Evolutionary conservation across 2,797 vertebrate species (phyloP).

Genomic region (Rhinella marina): DNA sequence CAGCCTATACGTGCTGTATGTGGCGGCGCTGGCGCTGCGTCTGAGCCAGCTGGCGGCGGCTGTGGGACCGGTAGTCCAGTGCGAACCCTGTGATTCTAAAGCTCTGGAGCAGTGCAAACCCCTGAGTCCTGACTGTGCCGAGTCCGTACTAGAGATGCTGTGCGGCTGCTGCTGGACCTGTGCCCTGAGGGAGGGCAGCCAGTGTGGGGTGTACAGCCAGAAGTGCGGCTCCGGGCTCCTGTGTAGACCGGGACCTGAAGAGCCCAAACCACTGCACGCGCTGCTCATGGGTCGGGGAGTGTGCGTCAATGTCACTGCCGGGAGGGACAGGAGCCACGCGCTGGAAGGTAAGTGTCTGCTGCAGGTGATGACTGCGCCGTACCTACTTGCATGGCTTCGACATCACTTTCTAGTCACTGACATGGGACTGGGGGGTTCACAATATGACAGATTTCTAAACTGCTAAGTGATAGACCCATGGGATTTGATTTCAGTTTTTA

Average conservation of each 20-base stretch:
- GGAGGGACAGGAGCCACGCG: slow-evolving; percentile 51
- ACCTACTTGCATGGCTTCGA: too few species aligned
- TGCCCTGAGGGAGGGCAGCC: slow-evolving; percentile 79
- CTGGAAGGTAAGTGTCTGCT: neutral
- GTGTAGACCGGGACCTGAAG: slow-evolving; percentile 81
- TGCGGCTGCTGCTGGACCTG: slow-evolving; percentile 92
- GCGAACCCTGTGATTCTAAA: slow-evolving; percentile 83
- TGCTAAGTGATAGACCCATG: too few species aligned
- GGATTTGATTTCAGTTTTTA: too few species aligned
- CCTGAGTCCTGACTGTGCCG: slow-evolving; percentile 78
- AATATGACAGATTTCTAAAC: too few species aligned
- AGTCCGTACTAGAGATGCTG: slow-evolving; percentile 85
- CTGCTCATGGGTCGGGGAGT: slow-evolving; percentile 86
- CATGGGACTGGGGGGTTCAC: too few species aligned
- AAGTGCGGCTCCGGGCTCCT: slow-evolving; percentile 83
- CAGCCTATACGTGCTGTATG: slow-evolving; percentile 75
- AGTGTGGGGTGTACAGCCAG: slow-evolving; percentile 90
- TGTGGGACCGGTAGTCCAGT: slow-evolving; percentile 83
- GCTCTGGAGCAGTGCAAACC: slow-evolving; percentile 84
- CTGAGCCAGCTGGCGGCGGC: slow-evolving; percentile 74
- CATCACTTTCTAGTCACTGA: too few species aligned
- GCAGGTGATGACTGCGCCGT: too few species aligned
- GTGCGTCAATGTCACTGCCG: slow-evolving; percentile 77
- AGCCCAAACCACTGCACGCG: slow-evolving; percentile 84
- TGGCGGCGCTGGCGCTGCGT: slow-evolving; percentile 69